Conservation (phyloP, 2,113 vertebrate genomes). For the Cathartes aura region DNA sequence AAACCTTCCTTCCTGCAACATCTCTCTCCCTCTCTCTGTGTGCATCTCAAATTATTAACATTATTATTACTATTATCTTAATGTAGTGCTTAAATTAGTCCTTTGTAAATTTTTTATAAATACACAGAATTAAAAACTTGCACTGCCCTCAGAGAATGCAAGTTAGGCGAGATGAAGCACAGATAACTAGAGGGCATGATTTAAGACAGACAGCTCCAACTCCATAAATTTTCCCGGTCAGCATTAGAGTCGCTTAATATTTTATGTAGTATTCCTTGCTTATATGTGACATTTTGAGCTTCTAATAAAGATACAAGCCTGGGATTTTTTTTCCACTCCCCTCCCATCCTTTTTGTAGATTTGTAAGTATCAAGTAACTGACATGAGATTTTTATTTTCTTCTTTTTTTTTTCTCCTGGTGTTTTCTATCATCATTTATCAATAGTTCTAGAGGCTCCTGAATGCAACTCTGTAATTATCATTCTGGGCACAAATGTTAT, state of each 20-base stretch:
- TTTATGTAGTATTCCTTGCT: constrained; percentile 68
- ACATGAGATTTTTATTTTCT: background rate
- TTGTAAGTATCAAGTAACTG: background rate
- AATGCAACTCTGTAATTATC: background rate
- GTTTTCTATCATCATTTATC: background rate
- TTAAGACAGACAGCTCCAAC: constrained; percentile 68
- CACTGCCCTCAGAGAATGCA: constrained; percentile 24
- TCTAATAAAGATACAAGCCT: constrained; percentile 41
- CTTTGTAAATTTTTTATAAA: constrained; percentile 53
- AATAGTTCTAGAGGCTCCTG: background rate
- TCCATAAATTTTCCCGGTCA: constrained; percentile 73
- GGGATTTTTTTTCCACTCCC: background rate
- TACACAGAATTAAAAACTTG: constrained; percentile 26
- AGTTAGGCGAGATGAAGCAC: constrained; percentile 52
- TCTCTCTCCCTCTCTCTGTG: background rate
- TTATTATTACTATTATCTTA: constrained; percentile 35
- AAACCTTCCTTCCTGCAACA: background rate
- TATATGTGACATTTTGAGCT: constrained; percentile 67
- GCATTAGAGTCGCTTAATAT: constrained; percentile 71
- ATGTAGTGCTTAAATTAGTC: constrained; percentile 48
- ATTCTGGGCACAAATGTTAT: background rate
- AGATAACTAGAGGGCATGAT: constrained; percentile 54
- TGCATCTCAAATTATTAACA: background rate
- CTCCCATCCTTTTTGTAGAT: background rate
- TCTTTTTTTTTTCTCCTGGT: rapidly evolving